Evolutionary conservation across 2,797 vertebrate genomes (phyloP).

Genomic region (Schizothorax lantsangensis): DNA sequence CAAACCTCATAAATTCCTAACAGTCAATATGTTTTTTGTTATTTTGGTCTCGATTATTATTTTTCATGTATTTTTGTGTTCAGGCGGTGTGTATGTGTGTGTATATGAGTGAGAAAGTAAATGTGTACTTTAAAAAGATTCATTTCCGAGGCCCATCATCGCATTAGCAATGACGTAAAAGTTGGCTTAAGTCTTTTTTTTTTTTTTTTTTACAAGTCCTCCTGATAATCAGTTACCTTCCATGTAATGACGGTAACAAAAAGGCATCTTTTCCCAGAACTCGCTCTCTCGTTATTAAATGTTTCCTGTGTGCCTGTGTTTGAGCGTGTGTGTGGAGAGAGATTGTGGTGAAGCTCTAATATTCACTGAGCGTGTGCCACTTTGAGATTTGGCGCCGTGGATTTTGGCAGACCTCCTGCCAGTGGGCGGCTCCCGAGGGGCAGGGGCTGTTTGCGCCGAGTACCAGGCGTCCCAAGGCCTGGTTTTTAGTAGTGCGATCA

Average conservation of each 20-base stretch:
- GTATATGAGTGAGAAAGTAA: constrained; percentile 4
- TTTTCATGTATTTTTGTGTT: constrained; percentile 38
- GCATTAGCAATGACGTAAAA: constrained; percentile 33
- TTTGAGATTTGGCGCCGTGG: constrained; percentile 89
- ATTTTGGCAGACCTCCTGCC: constrained; percentile 90
- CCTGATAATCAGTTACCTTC: constrained; percentile 47
- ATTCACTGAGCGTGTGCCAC: constrained; percentile 94
- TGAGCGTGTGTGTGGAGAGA: constrained; percentile 41
- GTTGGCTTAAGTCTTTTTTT: constrained; percentile 33
- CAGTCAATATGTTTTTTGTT: constrained; percentile 57
- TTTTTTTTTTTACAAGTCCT: constrained; percentile 28
- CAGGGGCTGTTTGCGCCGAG: constrained; percentile 87
- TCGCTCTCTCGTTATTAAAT: constrained; percentile 14
- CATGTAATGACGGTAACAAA: constrained; percentile 15
- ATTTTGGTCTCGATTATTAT: constrained; percentile 59
- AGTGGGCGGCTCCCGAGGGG: constrained; percentile 84
- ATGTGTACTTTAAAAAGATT: constrained; percentile 44
- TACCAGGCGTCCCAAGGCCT: constrained; percentile 90
- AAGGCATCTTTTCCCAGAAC: constrained; percentile 46
- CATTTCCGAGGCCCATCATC: constrained; percentile 47
- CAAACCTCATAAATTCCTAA: constrained; percentile 54
- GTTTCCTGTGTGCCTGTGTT: constrained; percentile 39
- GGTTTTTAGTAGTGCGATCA: constrained; percentile 95
- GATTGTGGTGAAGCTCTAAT: constrained; percentile 71
- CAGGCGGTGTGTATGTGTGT: not conserved